phyloP scores from a whole-genome alignment of 2,888 invertebrate genomes.

The Hedychridium roseum region DNA sequence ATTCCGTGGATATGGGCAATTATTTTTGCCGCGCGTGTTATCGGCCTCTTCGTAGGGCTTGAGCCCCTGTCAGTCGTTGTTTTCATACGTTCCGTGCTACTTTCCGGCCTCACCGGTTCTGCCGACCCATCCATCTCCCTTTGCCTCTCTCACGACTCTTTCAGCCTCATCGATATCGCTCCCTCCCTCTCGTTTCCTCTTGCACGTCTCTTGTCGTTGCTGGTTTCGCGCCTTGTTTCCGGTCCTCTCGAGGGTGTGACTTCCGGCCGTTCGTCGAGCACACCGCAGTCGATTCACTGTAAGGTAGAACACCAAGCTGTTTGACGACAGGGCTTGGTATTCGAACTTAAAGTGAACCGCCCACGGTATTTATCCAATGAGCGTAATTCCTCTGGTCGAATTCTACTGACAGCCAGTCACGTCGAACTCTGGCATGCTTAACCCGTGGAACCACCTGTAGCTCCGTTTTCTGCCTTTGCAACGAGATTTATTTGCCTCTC shows the following conservation, averaged over 20 bases:
- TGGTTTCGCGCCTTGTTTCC: not conserved
- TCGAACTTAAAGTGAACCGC: constrained; percentile 90
- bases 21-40: no score
- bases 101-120: not conserved
- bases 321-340: constrained; percentile 82
- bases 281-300: constrained; percentile 82
- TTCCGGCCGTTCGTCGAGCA: no score
- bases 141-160: not conserved
- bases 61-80: no score
- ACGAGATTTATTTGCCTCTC: no score
- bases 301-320: constrained; percentile 96
- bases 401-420: no score
- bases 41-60: no score
- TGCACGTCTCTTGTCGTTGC: not conserved
- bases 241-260: not conserved
- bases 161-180: not conserved
- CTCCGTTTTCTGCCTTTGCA: constrained; percentile 23
- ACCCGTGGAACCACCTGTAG: constrained; percentile 43
- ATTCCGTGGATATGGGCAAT: no score
- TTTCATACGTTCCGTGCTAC: not conserved
- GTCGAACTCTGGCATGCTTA: no score
- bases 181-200: constrained; percentile 1
- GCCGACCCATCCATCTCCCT: constrained; percentile 1
- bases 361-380: constrained; percentile 56
- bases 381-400: no score